Conservation (phyloP, 1,140 invertebrate genomes). For the Drosophila leontia region DNA sequence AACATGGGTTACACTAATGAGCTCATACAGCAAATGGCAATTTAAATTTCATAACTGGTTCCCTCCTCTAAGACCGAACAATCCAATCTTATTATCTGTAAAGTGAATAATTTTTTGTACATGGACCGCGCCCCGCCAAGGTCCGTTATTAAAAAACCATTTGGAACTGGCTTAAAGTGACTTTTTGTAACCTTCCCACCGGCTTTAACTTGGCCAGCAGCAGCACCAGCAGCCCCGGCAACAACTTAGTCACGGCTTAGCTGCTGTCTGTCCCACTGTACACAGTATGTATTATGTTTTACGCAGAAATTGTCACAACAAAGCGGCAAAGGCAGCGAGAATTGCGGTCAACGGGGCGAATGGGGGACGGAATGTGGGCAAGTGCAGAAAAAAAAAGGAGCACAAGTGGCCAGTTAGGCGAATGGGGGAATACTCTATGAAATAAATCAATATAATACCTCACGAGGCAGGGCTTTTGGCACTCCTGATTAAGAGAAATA, state of each 20-base stretch:
- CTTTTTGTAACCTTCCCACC: constrained; percentile 49
- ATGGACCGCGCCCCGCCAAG: constrained; percentile 48
- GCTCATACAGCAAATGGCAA: constrained; percentile 19
- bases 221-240: constrained; percentile 2
- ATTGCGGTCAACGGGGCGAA: constrained; percentile 63
- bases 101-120: constrained; percentile 44
- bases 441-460: neutral
- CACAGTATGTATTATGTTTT: constrained; percentile 62
- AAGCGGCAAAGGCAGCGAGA: constrained; percentile 47
- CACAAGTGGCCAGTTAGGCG: neutral
- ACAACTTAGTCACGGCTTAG: constrained; percentile 27
- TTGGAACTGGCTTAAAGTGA: constrained; percentile 29
- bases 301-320: constrained; percentile 79
- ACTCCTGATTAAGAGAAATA: neutral
- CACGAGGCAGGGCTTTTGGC: no score
- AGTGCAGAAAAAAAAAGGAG: constrained; percentile 45
- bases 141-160: constrained; percentile 54
- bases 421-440: constrained; percentile 7
- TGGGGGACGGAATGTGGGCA: constrained; percentile 25
- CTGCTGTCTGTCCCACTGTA: constrained; percentile 34
- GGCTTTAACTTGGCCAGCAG: constrained; percentile 28
- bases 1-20: constrained; percentile 22
- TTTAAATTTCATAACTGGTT: constrained; percentile 20
- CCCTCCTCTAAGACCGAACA: constrained; percentile 14
- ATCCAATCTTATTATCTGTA: constrained; percentile 44